Evolutionary conservation across 2,113 vertebrate genomes (phyloP).

Genomic region (Podarcis raffonei): DNA sequence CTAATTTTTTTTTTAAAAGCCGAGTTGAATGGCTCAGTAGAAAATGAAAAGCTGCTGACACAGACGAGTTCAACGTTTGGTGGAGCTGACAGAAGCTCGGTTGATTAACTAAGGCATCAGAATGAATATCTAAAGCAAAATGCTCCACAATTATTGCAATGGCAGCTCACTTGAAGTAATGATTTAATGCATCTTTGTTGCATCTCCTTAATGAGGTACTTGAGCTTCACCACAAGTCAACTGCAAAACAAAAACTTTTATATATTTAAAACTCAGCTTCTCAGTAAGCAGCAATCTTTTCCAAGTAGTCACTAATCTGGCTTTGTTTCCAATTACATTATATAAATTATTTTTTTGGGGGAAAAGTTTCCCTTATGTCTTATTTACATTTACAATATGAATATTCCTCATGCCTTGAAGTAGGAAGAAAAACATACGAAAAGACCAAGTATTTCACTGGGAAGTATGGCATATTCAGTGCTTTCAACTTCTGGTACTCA

Average conservation of each 20-base stretch:
- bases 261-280: no score
- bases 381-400: background rate
- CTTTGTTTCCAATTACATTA: slow-evolving; percentile 1
- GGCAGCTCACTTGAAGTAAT: background rate
- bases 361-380: background rate
- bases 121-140: slow-evolving; percentile 11
- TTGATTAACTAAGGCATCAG: slow-evolving; percentile 2
- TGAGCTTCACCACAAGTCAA: background rate
- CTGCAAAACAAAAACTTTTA: background rate
- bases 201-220: slow-evolving; percentile 19
- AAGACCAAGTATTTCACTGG: background rate
- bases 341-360: background rate
- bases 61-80: background rate
- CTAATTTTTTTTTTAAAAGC: background rate
- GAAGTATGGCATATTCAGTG: background rate
- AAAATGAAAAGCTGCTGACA: background rate
- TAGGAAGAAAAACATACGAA: background rate
- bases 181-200: background rate
- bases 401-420: background rate
- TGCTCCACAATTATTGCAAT: background rate
- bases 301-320: background rate
- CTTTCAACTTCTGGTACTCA: background rate
- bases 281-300: background rate
- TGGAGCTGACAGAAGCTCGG: slow-evolving; percentile 12
- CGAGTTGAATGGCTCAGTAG: background rate